Conservation (phyloP, 2,888 invertebrate genomes). For the Corythucha ciliata region DNA sequence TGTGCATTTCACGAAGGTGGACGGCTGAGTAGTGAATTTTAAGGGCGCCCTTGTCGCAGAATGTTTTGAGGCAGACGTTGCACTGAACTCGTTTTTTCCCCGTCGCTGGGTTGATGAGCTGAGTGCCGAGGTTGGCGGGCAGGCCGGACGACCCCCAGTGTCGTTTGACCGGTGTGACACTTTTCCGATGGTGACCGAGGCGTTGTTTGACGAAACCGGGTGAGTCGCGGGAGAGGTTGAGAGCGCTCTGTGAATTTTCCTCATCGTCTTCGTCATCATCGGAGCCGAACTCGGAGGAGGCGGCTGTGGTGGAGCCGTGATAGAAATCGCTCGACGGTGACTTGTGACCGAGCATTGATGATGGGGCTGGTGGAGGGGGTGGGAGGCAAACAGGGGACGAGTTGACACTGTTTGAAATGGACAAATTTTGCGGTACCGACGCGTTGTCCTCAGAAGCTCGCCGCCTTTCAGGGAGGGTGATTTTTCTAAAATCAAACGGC, state of each 20-base stretch:
- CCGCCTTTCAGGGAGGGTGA: slow-evolving; percentile 40
- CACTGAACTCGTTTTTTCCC: slow-evolving; percentile 97
- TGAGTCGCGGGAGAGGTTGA: slow-evolving; percentile 55
- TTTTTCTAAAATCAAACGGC: slow-evolving; percentile 83
- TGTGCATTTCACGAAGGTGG: slow-evolving; percentile 97
- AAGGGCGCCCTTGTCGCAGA: slow-evolving; percentile 98
- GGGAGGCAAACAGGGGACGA: slow-evolving; percentile 41
- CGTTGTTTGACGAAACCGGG: slow-evolving; percentile 42
- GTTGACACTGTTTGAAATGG: slow-evolving; percentile 48
- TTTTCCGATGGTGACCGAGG: slow-evolving; percentile 51
- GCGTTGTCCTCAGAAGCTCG: slow-evolving; percentile 40
- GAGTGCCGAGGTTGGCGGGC: slow-evolving; percentile 74
- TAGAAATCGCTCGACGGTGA: slow-evolving; percentile 40
- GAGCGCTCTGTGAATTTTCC: slow-evolving; percentile 52
- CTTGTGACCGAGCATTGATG: slow-evolving; percentile 41
- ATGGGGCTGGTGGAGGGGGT: slow-evolving; percentile 38
- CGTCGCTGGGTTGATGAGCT: slow-evolving; percentile 84
- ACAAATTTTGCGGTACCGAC: slow-evolving; percentile 45
- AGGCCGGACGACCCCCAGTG: slow-evolving; percentile 61
- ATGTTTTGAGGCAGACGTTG: slow-evolving; percentile 95
- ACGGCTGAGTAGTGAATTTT: slow-evolving; percentile 99
- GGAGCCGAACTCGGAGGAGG: slow-evolving; percentile 47
- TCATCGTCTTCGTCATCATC: slow-evolving; percentile 53
- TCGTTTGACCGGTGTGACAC: slow-evolving; percentile 65
- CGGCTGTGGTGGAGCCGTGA: slow-evolving; percentile 48